A percentile compares a stretch with the other conserved stretches of the same genome.
Evolutionary conservation across 2,888 invertebrate genomes (phyloP).

Genomic region (Dryocosmus kuriphilus): DNA sequence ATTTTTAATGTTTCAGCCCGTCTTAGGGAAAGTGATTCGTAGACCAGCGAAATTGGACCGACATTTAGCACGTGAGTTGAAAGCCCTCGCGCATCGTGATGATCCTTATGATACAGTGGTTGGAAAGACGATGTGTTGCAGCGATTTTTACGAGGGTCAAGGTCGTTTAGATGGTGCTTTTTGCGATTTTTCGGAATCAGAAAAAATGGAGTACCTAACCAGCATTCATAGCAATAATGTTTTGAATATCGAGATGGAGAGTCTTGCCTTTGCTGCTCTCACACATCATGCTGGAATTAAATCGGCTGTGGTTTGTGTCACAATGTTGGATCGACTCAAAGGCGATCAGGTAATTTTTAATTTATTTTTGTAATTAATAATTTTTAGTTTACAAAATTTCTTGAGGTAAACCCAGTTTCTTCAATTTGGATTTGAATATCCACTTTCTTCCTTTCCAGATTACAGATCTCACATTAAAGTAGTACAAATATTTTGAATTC

Average conservation of each 20-base stretch:
- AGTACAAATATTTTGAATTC: too few species aligned
- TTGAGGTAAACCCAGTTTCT: background rate
- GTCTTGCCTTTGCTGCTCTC: constrained; percentile 94
- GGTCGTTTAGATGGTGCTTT: constrained; percentile 97
- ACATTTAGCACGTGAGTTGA: constrained; percentile 88
- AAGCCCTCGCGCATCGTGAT: constrained; percentile 83
- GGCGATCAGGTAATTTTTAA: constrained; percentile 90
- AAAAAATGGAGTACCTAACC: constrained; percentile 93
- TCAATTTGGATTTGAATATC: background rate
- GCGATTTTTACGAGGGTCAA: constrained; percentile 99
- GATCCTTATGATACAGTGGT: constrained; percentile 92
- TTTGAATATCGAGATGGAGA: constrained; percentile 98
- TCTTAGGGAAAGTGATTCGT: constrained; percentile 89
- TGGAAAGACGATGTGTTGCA: constrained; percentile 97
- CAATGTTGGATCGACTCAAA: constrained; percentile 93
- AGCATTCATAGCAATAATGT: constrained; percentile 88
- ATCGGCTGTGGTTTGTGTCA: constrained; percentile 96
- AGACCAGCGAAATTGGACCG: constrained; percentile 92
- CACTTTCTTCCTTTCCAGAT: too few species aligned
- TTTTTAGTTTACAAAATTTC: too few species aligned
- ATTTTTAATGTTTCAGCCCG: constrained; percentile 81
- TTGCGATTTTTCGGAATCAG: constrained; percentile 94
- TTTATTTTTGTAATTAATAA: background rate
- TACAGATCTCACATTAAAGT: too few species aligned
- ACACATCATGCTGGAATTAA: constrained; percentile 95